Base-by-base conservation (phyloP, 2,113 vertebrate species). In the Athene cunicularia region DNA sequence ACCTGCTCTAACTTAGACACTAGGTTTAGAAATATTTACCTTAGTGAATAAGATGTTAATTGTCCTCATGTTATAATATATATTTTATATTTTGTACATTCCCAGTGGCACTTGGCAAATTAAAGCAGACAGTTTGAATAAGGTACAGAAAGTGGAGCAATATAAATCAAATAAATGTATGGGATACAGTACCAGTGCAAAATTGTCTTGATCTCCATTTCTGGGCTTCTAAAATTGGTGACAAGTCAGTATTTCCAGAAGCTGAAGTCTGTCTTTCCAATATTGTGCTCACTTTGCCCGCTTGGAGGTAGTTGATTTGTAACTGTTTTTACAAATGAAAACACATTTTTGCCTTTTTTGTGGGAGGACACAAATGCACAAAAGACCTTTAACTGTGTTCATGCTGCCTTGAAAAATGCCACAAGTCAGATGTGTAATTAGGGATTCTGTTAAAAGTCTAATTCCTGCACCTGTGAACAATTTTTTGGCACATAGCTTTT, bases 381-480 rank as follows among this genome's bases (percentile, higher is more conserved):
- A 49, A 85, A 84, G 64, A 84, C 59, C 43, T 81, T 94, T 16
- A 74, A 22, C 28, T 74, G 41, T 86, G 35, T 76, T 94, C 67
- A 5, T 71, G 67, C 35, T 93, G 66, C 71, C 67, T 95, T 94
- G 72, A 91, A 91, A 94, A 96, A 64, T 74, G 75, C 56, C 92
- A 86, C 18, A 86, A 88, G 41, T 84, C 52, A 75, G 67, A 74
- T 64, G 13, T 74, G 37, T 84, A 91, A 92, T 95, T 89, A 95
- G 19, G 43, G 35, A 62, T 89, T 88, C 68, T 92, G 52, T 95
- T 87, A 93, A 84, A 91, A 91, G 35, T 68, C 33, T 82, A 82
- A 87, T 81, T 95, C 24, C 58, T 92, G 47, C 90, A 97, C 91
- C 83, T 92, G 83, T 86, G 93, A 95, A 87, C 41, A 41, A 41